These are phyloP conservation scores for Gobiocypris rarus DNA, from an alignment of 2,113 vertebrate species.

Conservation along the genomic window DNA sequence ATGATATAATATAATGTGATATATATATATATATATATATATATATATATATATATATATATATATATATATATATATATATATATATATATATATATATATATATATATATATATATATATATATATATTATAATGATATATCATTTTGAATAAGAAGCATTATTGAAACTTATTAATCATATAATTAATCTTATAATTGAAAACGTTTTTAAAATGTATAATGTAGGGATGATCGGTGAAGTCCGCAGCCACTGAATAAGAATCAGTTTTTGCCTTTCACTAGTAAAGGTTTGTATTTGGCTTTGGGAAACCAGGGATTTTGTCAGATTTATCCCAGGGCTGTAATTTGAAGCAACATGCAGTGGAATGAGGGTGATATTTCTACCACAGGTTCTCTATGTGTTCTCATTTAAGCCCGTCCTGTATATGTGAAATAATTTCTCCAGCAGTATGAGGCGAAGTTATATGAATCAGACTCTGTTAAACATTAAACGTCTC, in stretches of 20 bases:
- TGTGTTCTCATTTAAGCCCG: not conserved
- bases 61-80: too few species aligned
- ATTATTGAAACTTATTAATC: not conserved
- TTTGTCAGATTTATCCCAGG: not conserved
- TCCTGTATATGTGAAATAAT: not conserved
- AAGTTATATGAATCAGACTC: constrained; percentile 59
- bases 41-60: too few species aligned
- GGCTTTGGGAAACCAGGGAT: not conserved
- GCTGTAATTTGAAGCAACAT: not conserved
- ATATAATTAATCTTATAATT: too few species aligned
- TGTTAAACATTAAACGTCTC: not conserved
- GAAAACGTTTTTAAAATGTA: too few species aligned
- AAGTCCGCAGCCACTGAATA: not conserved
- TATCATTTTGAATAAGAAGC: not conserved
- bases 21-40: too few species aligned
- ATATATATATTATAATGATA: not conserved
- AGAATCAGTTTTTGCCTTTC: not conserved
- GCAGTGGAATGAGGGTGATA: not conserved
- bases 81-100: too few species aligned
- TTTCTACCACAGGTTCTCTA: not conserved
- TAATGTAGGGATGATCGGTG: not conserved
- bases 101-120: too few species aligned
- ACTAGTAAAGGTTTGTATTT: not conserved
- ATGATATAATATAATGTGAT: too few species aligned
- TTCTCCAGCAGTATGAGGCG: not conserved